Conservation (phyloP, 2,888 invertebrate species). For the Drosophila silvestris region DNA sequence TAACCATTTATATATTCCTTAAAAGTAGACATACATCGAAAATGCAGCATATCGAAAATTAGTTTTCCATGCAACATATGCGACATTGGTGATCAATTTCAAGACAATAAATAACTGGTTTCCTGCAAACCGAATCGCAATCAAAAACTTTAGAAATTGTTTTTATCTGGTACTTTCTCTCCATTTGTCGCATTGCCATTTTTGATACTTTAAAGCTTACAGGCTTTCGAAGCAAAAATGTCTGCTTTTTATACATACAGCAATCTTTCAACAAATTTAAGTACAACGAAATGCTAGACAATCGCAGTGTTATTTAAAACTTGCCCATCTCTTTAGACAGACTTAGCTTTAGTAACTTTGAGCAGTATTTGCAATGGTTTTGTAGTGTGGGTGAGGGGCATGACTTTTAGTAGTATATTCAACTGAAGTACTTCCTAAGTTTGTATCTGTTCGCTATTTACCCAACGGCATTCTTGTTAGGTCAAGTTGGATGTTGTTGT, state of each 20-base stretch:
- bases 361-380: neutral
- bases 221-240: neutral
- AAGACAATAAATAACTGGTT: neutral
- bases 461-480: slow-evolving; percentile 7
- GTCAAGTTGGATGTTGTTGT: neutral
- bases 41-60: neutral
- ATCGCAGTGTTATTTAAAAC: neutral
- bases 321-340: neutral
- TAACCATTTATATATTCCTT: neutral
- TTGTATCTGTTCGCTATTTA: slow-evolving; percentile 14
- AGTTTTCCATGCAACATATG: neutral
- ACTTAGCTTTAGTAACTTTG: neutral
- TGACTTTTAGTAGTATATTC: slow-evolving; percentile 9
- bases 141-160: too few species aligned
- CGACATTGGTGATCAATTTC: neutral
- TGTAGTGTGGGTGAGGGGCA: neutral
- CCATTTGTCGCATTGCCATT: too few species aligned
- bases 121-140: too few species aligned
- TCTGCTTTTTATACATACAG: neutral
- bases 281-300: neutral
- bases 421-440: slow-evolving; percentile 1
- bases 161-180: neutral
- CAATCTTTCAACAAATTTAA: neutral
- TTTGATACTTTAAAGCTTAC: neutral
- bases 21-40: neutral